Evolutionary conservation across 2,888 invertebrate genomes (phyloP), one percentile per base, ranked within the genome.

Genomic region (Leucania comma): DNA sequence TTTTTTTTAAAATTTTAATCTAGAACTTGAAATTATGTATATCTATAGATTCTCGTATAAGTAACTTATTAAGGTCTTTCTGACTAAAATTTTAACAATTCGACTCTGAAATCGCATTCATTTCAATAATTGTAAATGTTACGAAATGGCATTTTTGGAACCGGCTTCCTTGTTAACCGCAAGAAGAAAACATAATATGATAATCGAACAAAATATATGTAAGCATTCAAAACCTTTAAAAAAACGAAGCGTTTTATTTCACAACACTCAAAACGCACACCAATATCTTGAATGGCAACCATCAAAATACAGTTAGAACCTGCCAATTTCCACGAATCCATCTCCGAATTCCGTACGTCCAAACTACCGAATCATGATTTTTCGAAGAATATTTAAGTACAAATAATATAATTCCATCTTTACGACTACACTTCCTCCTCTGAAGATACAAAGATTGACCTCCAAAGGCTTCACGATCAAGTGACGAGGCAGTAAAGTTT

Each of bases 401-500:
- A 81, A 61, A 64, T 67, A 82, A 81, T 72, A 78, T 79, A 58
- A 76, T 71, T 78, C 68, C 57, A 53, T 42, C 32, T 78, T 80
- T 82, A 78, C 53, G 78, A 81, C 26, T 12, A 26, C 10, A 51
- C 63, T 64, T 78, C 66, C 62, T 77, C 42, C 42, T 50, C 24
- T 38, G 17, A 54, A 69, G 69, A 79, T 72, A 63, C 79, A 26
- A 64, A 77, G 72, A 75, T 71, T 78, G 83, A 84, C 85, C 83
- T 69, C 74, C 63, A 66, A 72, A 66, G 46, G 51, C 22, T 24
- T 46, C 71, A 68, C 51, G 53, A 65, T 70, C 61, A 42, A 81
- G 64, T 81, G 82, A 78, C 72, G 48, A 56, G 32, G 65, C 22
- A 48, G 50, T 85, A 80, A 84, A 83, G 24, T 85, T 84, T 82